Evolutionary conservation across 2,797 vertebrate genomes (phyloP).

Genomic region (Scolopax rusticola): DNA sequence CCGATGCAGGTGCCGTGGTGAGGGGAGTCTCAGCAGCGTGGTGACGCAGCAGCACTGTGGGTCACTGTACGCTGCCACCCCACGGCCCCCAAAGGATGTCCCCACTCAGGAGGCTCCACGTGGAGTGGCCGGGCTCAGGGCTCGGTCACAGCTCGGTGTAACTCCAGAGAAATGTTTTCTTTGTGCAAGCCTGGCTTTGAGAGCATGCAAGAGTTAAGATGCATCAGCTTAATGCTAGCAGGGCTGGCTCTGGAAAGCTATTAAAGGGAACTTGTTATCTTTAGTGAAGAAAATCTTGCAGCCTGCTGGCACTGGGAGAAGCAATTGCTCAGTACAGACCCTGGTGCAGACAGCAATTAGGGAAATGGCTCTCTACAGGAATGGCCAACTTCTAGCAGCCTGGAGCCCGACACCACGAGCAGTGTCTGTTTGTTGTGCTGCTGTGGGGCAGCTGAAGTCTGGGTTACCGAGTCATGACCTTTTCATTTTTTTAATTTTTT

Average conservation of each 20-base stretch:
- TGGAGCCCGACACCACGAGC: not conserved
- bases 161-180: not conserved
- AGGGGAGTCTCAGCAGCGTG: not conserved
- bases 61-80: fast-evolving
- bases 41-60: not conserved
- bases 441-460: not conserved
- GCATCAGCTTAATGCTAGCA: constrained; percentile 34
- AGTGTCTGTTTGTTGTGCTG: not conserved
- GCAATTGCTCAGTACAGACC: constrained; percentile 11
- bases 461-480: not conserved
- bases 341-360: constrained; percentile 7
- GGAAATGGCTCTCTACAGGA: constrained; percentile 13
- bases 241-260: constrained; percentile 45
- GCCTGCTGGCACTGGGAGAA: constrained; percentile 24
- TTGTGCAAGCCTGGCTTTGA: not conserved
- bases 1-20: fast-evolving
- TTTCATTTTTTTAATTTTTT: not conserved
- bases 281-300: constrained; percentile 48
- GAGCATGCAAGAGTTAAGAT: constrained; percentile 31
- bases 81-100: not conserved
- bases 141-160: not conserved
- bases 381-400: not conserved
- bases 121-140: not conserved
- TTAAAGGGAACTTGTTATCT: constrained; percentile 56
- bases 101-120: fast-evolving